Evolutionary conservation across 2,888 invertebrate species (phyloP).

Genomic region (Aleiodes leptofemur): DNA sequence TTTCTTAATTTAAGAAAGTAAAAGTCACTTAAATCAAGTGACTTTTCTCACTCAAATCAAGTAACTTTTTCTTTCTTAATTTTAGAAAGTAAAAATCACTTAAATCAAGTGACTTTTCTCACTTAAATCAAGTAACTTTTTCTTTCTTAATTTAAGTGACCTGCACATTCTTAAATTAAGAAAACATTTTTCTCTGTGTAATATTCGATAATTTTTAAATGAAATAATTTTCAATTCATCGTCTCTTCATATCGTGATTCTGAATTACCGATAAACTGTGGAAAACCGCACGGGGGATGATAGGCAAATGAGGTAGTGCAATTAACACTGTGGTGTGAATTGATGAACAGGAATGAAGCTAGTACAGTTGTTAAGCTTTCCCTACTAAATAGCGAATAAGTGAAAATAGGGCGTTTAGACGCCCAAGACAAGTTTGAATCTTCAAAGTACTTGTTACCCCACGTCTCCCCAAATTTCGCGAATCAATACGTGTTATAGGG

Average conservation of each 20-base stretch:
- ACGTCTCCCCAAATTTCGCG: constrained; percentile 25
- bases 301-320: constrained; percentile 40
- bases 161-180: too few species aligned
- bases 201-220: neutral
- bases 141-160: too few species aligned
- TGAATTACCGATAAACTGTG: constrained; percentile 43
- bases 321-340: constrained; percentile 32
- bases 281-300: constrained; percentile 43
- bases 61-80: too few species aligned
- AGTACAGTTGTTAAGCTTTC: constrained; percentile 29
- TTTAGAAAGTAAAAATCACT: too few species aligned
- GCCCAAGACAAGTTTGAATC: constrained; percentile 21
- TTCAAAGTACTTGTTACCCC: constrained; percentile 54
- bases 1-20: too few species aligned
- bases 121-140: too few species aligned
- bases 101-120: too few species aligned
- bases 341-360: neutral
- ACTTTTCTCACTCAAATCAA: too few species aligned
- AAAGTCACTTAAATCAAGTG: too few species aligned
- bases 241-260: constrained; percentile 31
- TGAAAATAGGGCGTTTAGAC: constrained; percentile 5
- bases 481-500: too few species aligned
- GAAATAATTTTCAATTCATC: neutral
- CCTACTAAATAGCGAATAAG: constrained; percentile 19
- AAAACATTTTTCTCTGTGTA: too few species aligned